These are phyloP conservation scores for Eulithis testata DNA, from an alignment of 2,888 invertebrate species.

Conservation along the genomic window DNA sequence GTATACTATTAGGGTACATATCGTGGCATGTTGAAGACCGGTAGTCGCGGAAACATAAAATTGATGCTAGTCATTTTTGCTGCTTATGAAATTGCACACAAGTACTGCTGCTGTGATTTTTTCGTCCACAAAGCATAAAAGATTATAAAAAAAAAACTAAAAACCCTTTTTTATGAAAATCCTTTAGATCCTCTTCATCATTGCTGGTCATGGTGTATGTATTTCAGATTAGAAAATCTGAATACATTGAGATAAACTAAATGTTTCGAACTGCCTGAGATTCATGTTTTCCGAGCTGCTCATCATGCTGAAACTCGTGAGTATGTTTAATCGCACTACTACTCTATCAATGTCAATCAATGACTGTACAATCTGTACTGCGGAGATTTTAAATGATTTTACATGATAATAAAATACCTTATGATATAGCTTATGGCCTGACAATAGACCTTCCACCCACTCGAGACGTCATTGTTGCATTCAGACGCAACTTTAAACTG, in stretches of 20 bases:
- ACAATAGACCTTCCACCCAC: constrained; percentile 40
- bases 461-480: constrained; percentile 38
- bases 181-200: no score
- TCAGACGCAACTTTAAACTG: constrained; percentile 26
- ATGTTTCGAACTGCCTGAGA: no score
- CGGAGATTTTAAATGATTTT: constrained; percentile 21
- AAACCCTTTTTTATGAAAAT: no score
- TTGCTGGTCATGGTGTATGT: no score
- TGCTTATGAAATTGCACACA: no score
- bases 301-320: no score
- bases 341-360: background rate
- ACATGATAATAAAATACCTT: constrained; percentile 28
- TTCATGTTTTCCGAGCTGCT: no score
- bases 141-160: no score
- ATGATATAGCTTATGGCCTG: constrained; percentile 15
- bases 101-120: no score
- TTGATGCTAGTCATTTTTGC: background rate
- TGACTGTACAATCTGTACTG: background rate
- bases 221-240: no score
- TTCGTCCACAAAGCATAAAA: no score
- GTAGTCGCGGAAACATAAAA: constrained; percentile 12
- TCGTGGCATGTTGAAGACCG: constrained; percentile 17
- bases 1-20: constrained; percentile 9
- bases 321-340: background rate
- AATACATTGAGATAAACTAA: no score